phyloP scores from a whole-genome alignment of 1,140 invertebrate genomes.

The Pseudomyrmex gracilis region DNA sequence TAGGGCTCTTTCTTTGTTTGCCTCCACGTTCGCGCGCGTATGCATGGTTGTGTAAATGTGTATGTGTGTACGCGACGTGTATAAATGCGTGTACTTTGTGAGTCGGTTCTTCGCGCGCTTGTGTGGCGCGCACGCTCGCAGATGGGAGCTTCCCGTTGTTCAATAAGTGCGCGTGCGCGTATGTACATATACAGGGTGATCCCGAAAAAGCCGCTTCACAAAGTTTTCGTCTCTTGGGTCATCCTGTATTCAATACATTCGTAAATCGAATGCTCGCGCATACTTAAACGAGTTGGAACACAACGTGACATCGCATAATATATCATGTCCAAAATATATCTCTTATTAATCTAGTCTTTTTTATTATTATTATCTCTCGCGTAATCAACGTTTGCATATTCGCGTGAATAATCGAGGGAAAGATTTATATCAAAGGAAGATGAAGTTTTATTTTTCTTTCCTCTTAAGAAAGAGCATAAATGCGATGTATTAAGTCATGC shows the following conservation, averaged over 20 bases:
- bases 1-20: constrained; percentile 82
- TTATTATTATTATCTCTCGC: not conserved
- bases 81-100: constrained; percentile 42
- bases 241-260: not conserved
- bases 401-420: constrained; percentile 58
- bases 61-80: not conserved
- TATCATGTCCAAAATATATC: too few relatives aligned
- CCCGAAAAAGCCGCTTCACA: not conserved
- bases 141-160: constrained; percentile 51
- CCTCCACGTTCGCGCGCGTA: constrained; percentile 13
- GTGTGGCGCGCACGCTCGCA: constrained; percentile 44
- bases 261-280: not conserved
- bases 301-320: too few relatives aligned
- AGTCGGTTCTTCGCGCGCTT: constrained; percentile 6
- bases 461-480: constrained; percentile 46
- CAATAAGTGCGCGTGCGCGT: constrained; percentile 30
- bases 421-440: constrained; percentile 65
- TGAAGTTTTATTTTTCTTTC: constrained; percentile 64
- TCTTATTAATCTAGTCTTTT: not conserved
- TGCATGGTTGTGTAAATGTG: not conserved
- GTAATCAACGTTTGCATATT: not conserved
- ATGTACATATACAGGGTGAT: constrained; percentile 32
- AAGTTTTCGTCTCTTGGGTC: not conserved
- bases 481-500: not conserved
- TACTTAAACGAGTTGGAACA: not conserved